A percentile compares a stretch with the other conserved stretches of the same genome.
phyloP scores from a whole-genome alignment of 2,888 invertebrate genomes.

The Apantesis nais region DNA sequence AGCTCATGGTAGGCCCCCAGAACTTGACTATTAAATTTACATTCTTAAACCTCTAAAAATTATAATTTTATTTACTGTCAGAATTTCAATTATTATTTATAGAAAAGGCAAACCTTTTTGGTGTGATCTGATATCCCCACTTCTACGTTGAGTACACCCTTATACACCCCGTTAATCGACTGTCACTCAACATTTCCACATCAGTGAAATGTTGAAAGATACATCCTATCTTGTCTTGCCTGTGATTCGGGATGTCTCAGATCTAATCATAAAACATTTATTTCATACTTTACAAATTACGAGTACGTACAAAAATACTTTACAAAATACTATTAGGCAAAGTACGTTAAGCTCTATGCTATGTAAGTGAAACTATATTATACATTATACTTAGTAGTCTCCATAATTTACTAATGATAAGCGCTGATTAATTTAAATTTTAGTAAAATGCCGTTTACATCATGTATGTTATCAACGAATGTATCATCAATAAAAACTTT shows the following conservation, averaged over 20 bases:
- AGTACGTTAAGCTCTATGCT: neutral
- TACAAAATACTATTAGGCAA: too few species aligned
- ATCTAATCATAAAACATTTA: neutral
- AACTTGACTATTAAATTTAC: neutral
- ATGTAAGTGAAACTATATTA: neutral
- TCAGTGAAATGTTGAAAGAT: slow-evolving; percentile 1
- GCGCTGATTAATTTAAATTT: neutral
- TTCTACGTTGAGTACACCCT: neutral
- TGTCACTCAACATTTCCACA: slow-evolving; percentile 14
- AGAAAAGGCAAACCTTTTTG: neutral
- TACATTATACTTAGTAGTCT: too few species aligned
- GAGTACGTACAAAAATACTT: too few species aligned
- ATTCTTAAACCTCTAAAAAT: too few species aligned
- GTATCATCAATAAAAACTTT: too few species aligned
- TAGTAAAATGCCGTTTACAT: neutral
- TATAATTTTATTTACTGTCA: too few species aligned
- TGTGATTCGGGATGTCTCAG: neutral
- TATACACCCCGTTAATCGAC: slow-evolving; percentile 9
- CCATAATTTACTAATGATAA: neutral
- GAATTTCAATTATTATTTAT: neutral
- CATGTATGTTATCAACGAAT: too few species aligned
- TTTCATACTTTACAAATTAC: neutral
- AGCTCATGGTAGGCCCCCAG: too few species aligned
- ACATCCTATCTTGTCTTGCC: neutral
- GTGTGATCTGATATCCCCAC: neutral